phyloP scores from a whole-genome alignment of 2,113 vertebrate genomes.

The Cyphomyrus plagiostoma region DNA sequence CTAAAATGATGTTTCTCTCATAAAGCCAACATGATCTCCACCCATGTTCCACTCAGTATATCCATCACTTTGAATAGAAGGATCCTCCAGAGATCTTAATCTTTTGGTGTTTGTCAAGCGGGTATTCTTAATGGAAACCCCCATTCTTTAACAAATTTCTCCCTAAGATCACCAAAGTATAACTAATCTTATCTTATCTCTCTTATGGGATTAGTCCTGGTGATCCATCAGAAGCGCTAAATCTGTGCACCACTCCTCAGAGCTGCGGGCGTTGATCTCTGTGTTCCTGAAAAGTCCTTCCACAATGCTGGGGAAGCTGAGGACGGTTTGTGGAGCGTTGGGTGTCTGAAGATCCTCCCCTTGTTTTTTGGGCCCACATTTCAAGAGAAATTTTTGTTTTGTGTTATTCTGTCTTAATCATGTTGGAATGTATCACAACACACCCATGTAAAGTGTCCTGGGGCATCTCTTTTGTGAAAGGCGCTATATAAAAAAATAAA shows the following conservation, averaged over 20 bases:
- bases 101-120: neutral
- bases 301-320: neutral
- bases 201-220: neutral
- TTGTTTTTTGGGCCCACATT: neutral
- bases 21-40: neutral
- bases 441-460: neutral
- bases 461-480: neutral
- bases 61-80: neutral
- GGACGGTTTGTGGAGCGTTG: neutral
- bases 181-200: neutral
- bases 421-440: neutral
- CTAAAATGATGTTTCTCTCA: neutral
- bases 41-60: neutral
- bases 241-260: neutral
- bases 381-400: neutral
- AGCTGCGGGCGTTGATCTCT: neutral
- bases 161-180: neutral
- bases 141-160: neutral
- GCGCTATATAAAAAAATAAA: neutral
- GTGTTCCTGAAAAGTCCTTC: neutral
- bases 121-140: neutral
- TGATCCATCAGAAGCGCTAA: neutral
- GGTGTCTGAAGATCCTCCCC: neutral
- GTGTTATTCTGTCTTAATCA: neutral
- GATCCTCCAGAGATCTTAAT: neutral